Conservation (phyloP, 2,888 invertebrate species). For the Himalopsyche tibetana region DNA sequence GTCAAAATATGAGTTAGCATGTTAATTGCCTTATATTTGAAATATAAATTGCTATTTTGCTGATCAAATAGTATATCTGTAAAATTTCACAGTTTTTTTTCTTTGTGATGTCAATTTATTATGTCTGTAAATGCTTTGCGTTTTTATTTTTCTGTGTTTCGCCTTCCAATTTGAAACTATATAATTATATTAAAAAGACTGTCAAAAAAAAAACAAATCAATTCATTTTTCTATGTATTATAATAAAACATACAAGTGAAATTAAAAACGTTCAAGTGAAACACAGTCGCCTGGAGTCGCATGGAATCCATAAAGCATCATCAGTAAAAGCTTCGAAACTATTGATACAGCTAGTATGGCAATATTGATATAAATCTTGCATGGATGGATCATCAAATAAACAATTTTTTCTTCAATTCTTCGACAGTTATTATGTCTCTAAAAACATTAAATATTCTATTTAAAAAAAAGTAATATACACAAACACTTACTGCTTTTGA, state of each 20-base stretch:
- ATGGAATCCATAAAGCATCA: slow-evolving; percentile 41
- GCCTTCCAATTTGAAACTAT: too few species aligned
- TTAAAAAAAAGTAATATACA: too few species aligned
- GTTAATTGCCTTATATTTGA: slow-evolving; percentile 24
- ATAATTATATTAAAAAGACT: too few species aligned
- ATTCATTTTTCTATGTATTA: too few species aligned
- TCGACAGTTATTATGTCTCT: too few species aligned
- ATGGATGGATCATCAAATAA: slow-evolving; percentile 15
- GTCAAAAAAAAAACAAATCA: too few species aligned
- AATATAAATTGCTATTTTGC: neutral
- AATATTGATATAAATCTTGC: slow-evolving; percentile 41
- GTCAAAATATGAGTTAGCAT: slow-evolving; percentile 20
- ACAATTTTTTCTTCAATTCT: slow-evolving; percentile 21
- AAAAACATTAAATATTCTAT: too few species aligned
- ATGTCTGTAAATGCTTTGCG: too few species aligned
- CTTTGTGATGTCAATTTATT: neutral
- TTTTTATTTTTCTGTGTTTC: too few species aligned
- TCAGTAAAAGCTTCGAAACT: slow-evolving; percentile 32
- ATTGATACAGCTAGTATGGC: slow-evolving; percentile 37
- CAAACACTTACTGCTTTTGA: too few species aligned
- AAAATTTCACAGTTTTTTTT: slow-evolving; percentile 4
- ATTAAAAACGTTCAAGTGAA: neutral
- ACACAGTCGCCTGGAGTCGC: neutral
- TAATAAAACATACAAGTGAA: too few species aligned
- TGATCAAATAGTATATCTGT: neutral